Percentiles rank a stretch among this genome's conserved stretches.
Conservation (phyloP, 2,888 invertebrate species). For the Taphrorychus bicolor region DNA sequence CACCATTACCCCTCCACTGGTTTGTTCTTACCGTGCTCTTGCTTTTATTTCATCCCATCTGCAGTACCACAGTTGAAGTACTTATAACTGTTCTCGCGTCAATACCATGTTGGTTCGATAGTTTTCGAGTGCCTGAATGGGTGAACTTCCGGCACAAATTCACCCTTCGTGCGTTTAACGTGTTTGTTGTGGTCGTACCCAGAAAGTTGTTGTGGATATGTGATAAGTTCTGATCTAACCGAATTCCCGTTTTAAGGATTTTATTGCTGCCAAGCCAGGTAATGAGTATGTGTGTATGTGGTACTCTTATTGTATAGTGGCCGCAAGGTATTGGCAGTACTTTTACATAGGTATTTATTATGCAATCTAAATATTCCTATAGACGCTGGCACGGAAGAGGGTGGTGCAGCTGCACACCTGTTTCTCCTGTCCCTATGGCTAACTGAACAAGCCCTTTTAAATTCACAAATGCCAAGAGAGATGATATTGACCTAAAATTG, state of each 20-base stretch:
- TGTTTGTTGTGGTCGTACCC: conserved; percentile 32
- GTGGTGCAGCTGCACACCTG: background rate
- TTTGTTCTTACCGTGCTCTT: conserved; percentile 37
- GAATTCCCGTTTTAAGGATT: conserved; percentile 7
- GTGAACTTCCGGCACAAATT: conserved; percentile 9
- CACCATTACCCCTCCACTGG: conserved; percentile 35
- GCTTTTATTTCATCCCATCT: conserved; percentile 39
- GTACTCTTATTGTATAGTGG: background rate
- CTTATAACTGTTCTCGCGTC: conserved; percentile 37
- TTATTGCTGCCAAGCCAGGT: conserved; percentile 22
- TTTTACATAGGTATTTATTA: conserved; percentile 31
- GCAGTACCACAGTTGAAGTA: conserved; percentile 34
- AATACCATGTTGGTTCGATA: conserved; percentile 16
- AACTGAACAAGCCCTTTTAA: conserved; percentile 20
- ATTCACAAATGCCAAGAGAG: background rate
- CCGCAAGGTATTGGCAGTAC: conserved; percentile 1
- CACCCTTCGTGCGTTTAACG: conserved; percentile 4
- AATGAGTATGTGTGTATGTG: conserved; percentile 3
- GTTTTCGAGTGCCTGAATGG: conserved; percentile 12
- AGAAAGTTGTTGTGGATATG: conserved; percentile 11
- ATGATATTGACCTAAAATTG: conserved; percentile 18
- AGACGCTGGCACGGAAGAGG: conserved; percentile 20
- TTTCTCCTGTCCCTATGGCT: conserved; percentile 15
- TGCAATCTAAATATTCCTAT: conserved; percentile 27
- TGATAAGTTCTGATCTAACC: conserved; percentile 7